Base-by-base conservation (phyloP, 2,888 invertebrate species). In the Lepidochitona cinerea region DNA sequence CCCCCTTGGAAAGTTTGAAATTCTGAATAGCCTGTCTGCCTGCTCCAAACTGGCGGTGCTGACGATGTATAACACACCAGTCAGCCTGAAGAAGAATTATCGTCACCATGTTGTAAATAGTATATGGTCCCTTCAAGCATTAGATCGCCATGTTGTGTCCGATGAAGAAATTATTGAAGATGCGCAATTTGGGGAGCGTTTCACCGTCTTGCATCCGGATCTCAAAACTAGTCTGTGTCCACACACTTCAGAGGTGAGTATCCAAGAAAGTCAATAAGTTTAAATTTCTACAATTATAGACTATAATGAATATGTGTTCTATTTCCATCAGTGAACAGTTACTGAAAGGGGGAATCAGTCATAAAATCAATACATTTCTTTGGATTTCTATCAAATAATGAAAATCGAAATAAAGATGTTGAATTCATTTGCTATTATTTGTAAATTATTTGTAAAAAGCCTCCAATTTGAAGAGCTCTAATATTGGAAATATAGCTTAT, bases 121-220 rank as follows among this genome's bases (percentile, higher is more conserved):
- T 71, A 83, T 90, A 35, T 87, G 86, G 87, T 81, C 88, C 3
- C 81, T 90, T 29, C 88, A 88, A 76, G 90, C 90, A 6, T 79
- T 90, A 18, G 90, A 90, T 73, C 75, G 82, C 59, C 79, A 86
- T 79, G 86, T 90, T 9, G 81, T 90, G 6, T 88, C 90, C 3
- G 90, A 90, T 79, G 90, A 90, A 74, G 90, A 90, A 78, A 90
- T 90, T 66, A 90, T 90, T 72, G 90, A 90, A 76, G 90, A 90
- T 83, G 88, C 90, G 1, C 76, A 83, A 37, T 89, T 90, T 79
- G 83, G 84, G 14, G 87, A 85, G 1, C 70, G 74, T 14, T 89
- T 85, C 77, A 71, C 81, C 6, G 79, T 86, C 3, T 72, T 83
- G 70, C 73, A 81, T 71, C 83, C 81, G 5, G 74, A 77, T 5